Evolutionary conservation across 2,797 vertebrate species (phyloP).

Genomic region (Lates japonicus): DNA sequence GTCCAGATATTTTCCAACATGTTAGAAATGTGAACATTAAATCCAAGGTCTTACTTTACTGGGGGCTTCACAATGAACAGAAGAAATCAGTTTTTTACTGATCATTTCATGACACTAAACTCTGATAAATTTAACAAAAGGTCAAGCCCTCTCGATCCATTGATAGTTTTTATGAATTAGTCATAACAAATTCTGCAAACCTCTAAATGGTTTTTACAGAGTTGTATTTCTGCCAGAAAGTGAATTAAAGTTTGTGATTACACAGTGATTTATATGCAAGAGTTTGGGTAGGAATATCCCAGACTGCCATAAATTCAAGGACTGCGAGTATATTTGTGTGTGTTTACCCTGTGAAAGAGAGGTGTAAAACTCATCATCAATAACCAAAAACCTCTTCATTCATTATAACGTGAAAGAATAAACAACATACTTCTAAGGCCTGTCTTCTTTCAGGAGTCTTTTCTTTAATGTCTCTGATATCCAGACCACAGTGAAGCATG

Average conservation of each 20-base stretch:
- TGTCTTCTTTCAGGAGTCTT: background rate
- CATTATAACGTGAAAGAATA: slow-evolving; percentile 1
- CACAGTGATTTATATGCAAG: slow-evolving; percentile 2
- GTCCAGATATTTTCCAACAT: slow-evolving; percentile 25
- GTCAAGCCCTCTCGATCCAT: background rate
- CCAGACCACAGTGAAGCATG: background rate
- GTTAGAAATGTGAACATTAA: slow-evolving; percentile 21
- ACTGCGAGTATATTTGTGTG: slow-evolving; percentile 1
- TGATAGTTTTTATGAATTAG: slow-evolving; percentile 24
- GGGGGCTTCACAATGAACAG: background rate
- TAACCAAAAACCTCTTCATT: background rate
- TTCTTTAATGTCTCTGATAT: slow-evolving; percentile 9
- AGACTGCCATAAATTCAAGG: slow-evolving; percentile 7
- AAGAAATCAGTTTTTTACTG: background rate
- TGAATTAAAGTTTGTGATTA: slow-evolving; percentile 28
- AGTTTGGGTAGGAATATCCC: slow-evolving; percentile 5
- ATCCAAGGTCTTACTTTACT: slow-evolving; percentile 25
- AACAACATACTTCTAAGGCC: background rate
- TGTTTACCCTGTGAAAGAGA: slow-evolving; percentile 2
- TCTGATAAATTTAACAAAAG: slow-evolving; percentile 6
- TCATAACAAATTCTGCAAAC: slow-evolving; percentile 23
- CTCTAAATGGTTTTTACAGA: slow-evolving; percentile 18
- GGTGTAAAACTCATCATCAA: slow-evolving; percentile 1
- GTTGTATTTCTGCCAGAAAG: slow-evolving; percentile 25
- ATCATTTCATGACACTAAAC: slow-evolving; percentile 37